Evolutionary conservation across 1,140 invertebrate genomes (phyloP).

Genomic region (Caenorhabditis tropicalis): DNA sequence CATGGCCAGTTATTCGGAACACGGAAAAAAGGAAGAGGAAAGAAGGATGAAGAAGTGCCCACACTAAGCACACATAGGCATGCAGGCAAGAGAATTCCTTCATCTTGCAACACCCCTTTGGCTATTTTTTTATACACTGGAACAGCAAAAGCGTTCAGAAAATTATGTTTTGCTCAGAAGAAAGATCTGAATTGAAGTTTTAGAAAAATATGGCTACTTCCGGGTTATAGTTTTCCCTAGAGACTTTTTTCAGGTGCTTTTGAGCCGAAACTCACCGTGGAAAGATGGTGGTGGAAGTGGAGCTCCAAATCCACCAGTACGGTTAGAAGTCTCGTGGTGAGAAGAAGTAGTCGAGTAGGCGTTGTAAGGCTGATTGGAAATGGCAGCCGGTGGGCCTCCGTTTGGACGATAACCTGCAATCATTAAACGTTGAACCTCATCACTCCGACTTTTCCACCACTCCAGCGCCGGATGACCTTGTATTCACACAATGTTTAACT

Average conservation of each 20-base stretch:
- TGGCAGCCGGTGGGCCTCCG: constrained; percentile 37
- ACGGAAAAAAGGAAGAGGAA: constrained; percentile 8
- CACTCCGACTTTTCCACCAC: background rate
- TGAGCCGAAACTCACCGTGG: constrained; percentile 25
- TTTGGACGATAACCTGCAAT: constrained; percentile 48
- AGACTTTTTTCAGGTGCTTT: no score
- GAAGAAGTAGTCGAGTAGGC: constrained; percentile 35
- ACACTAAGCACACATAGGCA: constrained; percentile 26
- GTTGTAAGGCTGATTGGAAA: constrained; percentile 49
- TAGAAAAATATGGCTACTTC: background rate
- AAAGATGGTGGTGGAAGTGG: constrained; percentile 40
- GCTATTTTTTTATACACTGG: background rate
- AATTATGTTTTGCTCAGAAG: background rate
- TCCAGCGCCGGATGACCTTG: background rate
- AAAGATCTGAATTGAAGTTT: background rate
- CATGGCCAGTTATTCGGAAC: constrained; percentile 37
- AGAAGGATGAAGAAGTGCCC: constrained; percentile 35
- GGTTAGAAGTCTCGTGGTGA: constrained; percentile 45
- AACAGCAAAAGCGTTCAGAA: background rate
- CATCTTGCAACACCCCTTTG: background rate
- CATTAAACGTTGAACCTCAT: constrained; percentile 25
- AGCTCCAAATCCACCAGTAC: constrained; percentile 26
- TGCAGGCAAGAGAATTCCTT: background rate
- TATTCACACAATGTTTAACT: background rate
- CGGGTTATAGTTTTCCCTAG: no score